These are phyloP conservation scores for Cinara cedri DNA, from an alignment of 2,888 invertebrate genomes.

Conservation along the genomic window DNA sequence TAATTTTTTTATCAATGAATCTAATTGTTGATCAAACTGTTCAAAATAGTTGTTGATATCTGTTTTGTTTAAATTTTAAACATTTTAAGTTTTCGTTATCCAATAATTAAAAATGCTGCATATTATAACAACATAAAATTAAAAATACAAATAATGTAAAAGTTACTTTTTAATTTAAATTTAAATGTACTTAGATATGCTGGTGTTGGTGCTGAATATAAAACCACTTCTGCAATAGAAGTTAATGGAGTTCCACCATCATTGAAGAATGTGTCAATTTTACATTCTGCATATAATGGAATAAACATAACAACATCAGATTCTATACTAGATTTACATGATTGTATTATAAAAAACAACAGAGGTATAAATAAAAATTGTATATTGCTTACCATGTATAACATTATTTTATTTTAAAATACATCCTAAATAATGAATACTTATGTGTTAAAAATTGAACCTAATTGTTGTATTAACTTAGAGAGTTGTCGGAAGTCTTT, in stretches of 20 bases:
- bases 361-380: conserved; percentile 65
- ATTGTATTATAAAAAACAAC: conserved; percentile 84
- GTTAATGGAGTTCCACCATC: conserved; percentile 89
- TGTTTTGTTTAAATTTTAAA: not conserved
- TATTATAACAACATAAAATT: too few relatives aligned
- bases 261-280: conserved; percentile 81
- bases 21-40: too few relatives aligned
- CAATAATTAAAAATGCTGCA: too few relatives aligned
- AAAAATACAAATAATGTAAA: too few relatives aligned
- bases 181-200: conserved; percentile 68
- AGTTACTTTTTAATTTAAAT: too few relatives aligned
- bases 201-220: conserved; percentile 80
- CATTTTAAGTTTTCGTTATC: not conserved
- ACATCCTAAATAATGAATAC: too few relatives aligned
- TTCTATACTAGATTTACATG: conserved; percentile 79
- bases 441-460: not conserved
- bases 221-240: conserved; percentile 82
- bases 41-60: not conserved
- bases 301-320: conserved; percentile 86
- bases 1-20: too few relatives aligned
- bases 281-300: conserved; percentile 90
- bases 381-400: not conserved
- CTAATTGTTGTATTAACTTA: not conserved
- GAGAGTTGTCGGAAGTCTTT: too few relatives aligned
- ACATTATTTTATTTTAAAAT: not conserved